These are phyloP conservation scores for Pantherophis guttatus DNA, from an alignment of 2,113 vertebrate species.

Conservation along the genomic window DNA sequence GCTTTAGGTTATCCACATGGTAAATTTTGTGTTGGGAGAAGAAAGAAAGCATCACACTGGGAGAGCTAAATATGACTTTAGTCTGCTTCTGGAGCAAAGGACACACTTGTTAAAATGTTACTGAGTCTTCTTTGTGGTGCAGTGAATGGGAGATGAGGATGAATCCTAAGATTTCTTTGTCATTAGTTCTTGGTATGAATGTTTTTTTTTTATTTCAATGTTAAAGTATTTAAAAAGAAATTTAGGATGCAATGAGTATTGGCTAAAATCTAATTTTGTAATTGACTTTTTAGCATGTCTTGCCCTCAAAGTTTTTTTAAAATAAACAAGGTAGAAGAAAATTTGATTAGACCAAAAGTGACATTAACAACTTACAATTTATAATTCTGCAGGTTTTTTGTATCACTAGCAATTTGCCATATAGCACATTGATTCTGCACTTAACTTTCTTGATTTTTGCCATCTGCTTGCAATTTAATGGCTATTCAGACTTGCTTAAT, in stretches of 20 bases:
- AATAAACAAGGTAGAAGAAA: not conserved
- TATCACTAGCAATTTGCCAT: not conserved
- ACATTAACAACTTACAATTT: not conserved
- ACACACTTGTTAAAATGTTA: not conserved
- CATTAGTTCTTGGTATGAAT: not conserved
- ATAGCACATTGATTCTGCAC: not conserved
- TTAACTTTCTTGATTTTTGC: not conserved
- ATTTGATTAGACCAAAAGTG: not conserved
- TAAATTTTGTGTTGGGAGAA: not conserved
- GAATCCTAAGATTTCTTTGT: not conserved
- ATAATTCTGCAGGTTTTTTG: not conserved
- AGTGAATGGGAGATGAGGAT: not conserved
- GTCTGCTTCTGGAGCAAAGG: not conserved
- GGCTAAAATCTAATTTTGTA: no score
- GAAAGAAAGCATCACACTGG: not conserved
- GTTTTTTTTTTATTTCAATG: not conserved
- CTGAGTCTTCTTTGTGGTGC: not conserved
- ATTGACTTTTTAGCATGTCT: not conserved
- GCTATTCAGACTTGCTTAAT: not conserved
- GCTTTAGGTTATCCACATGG: not conserved
- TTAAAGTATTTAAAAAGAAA: not conserved
- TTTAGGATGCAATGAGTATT: not conserved
- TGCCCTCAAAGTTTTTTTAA: not conserved
- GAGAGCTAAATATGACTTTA: not conserved
- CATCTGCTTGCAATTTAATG: constrained; percentile 12